Evolutionary conservation across 2,113 vertebrate genomes (phyloP), one percentile per base, ranked within the genome.

Genomic region (Microcebus ravelobensis): DNA sequence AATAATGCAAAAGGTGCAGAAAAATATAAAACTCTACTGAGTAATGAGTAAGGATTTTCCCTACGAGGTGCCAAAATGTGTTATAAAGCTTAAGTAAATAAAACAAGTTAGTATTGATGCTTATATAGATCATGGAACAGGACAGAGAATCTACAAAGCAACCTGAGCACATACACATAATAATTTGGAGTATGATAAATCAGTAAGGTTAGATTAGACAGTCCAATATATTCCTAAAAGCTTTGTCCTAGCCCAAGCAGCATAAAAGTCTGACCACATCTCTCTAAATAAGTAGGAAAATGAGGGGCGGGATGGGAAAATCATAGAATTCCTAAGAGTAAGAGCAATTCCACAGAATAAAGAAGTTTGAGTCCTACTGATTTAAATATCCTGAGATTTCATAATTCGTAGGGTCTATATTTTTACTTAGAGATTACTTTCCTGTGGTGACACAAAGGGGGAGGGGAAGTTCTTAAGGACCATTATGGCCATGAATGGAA

Each of bases 61-160:
- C 36, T 77, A 39, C 27, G 21, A 86, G 4, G 18, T 95, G 20
- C 42, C 61, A 86, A 93, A 96, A 70, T 91, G 21, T 92, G 27
- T 94, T 91, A 50, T 27, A 50, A 97, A 95, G 29, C 5, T 39
- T 73, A 68, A 93, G 42, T 95, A 77, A 94, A 89, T 36, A 52
- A 92, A 95, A 83, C 34, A 80, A 27, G 50, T 80, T 90, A 42
- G 10, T 84, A 81, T 18, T 52, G 42, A 36, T 89, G 11, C 57
- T 42, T 94, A 23, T 91, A 81, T 83, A 80, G 20, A 59, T 74
- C 50, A 84, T 76, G 4, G 36, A 86, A 86, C 48, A 74, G 15
- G 14, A 74, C 63, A 80, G 73, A 96, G 86, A 83, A 34, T 90
- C 34, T 81, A 89, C 50, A 94, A 93, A 90, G 50, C 15, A 92